phyloP scores from a whole-genome alignment of 2,113 vertebrate genomes.

The Oryzias javanicus region DNA sequence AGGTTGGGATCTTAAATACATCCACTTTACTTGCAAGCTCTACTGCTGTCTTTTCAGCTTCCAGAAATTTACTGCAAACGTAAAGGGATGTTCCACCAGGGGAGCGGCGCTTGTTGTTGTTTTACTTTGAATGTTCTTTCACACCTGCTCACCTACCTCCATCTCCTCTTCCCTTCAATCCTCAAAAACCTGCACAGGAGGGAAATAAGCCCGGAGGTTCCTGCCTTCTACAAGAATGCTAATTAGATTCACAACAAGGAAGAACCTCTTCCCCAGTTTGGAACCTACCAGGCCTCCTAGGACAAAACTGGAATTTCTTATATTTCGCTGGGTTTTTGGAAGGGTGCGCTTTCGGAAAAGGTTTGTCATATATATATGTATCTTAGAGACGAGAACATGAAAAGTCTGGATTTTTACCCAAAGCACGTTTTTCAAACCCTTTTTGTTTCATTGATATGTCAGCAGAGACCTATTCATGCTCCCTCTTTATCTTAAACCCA shows the following conservation, averaged over 20 bases:
- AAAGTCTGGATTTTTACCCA: slow-evolving; percentile 16
- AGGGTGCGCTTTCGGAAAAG: slow-evolving; percentile 10
- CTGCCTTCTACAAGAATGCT: slow-evolving; percentile 44
- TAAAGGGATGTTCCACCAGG: slow-evolving; percentile 24
- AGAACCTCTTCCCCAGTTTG: slow-evolving; percentile 41
- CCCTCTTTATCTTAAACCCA: slow-evolving; percentile 9
- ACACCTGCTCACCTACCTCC: slow-evolving; percentile 10
- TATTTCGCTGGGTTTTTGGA: slow-evolving; percentile 42
- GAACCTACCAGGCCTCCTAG: slow-evolving; percentile 23
- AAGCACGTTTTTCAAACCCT: background rate
- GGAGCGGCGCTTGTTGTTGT: slow-evolving; percentile 16
- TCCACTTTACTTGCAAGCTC: slow-evolving; percentile 17
- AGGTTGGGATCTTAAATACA: slow-evolving; percentile 15
- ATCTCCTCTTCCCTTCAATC: background rate
- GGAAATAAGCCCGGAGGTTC: slow-evolving; percentile 13
- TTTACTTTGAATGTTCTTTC: slow-evolving; percentile 32
- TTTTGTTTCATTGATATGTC: slow-evolving; percentile 1
- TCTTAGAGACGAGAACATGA: slow-evolving; percentile 15
- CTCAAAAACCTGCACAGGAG: slow-evolving; percentile 14
- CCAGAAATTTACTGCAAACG: slow-evolving; percentile 14
- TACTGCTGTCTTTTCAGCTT: slow-evolving; percentile 27
- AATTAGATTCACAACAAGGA: slow-evolving; percentile 41
- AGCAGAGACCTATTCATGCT: background rate
- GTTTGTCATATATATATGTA: background rate
- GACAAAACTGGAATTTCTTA: slow-evolving; percentile 28